Evolutionary conservation across 2,888 invertebrate genomes (phyloP), one percentile per base, ranked within the genome.

Genomic region (Cataglyphis cursor): DNA sequence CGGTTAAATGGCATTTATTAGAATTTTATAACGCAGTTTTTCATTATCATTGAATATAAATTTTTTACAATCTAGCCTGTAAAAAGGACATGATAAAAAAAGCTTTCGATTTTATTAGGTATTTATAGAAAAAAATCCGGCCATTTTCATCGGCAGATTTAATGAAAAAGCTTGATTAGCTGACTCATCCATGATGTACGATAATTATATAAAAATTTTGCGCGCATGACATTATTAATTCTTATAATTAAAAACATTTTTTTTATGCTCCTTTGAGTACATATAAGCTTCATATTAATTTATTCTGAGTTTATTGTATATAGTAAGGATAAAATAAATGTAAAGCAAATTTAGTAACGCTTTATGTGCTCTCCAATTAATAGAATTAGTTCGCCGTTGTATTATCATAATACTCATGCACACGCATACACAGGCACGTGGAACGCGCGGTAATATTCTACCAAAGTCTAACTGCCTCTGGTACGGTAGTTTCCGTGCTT

Each of bases 391-490:
- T 72, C 44, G 28, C 72, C 24, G 44, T 70, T 21, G 44, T 44
- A 59, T 72, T 80, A 48, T 80, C 31, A 24, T 31, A 15, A 28
- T 28, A 28, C 3, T 15, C 28, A 12, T 18, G 24, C 28, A 6
- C 5, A 44, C 51, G n/a, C 51, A n/a, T 48, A n/a, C 48, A 51
- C 51, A 44, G 12, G 12, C 44, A 65, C 44, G 18, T 59, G 44
- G 3, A 78, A 70, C 72, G 59, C 59, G 72, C 72, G 28, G 59
- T 72, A 80, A 72, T 80, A 72, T 72, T 80, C 72, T 35, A 44
- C 24, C 44, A 6, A 80, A 72, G 72, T 80, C 78, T 44, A 59
- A 72, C 72, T 80, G 78, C 78, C 72, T 35, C 72, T 59, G 72
- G 31, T 72, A 61, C 21, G 72, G 12, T 76, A 57, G 35, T 68